Base-by-base conservation (phyloP, 2,113 vertebrate species). In the Daphoenositta chrysoptera region DNA sequence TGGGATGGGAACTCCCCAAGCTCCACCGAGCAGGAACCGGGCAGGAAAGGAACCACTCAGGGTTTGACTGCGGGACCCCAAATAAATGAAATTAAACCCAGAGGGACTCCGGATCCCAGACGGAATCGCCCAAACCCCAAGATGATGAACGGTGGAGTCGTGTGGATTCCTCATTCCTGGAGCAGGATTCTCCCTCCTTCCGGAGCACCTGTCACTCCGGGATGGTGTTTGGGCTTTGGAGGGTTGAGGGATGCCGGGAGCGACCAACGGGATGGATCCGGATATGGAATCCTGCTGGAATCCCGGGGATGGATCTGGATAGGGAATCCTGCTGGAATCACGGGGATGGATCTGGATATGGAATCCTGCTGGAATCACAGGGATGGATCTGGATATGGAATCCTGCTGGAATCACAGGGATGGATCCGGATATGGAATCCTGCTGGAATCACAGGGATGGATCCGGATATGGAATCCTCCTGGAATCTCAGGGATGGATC, bases 71-170 rank as follows among this genome's bases (percentile, higher is more conserved):
- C 42, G 13, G 33, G 14, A 3, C 22, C 33, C 6, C 4, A 5
- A 24, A 19, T 4, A 19, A 31, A 53, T 23, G 31, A 11, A 70
- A 14, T 19, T 4, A 39, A 20, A 22, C 11, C 45, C 47, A 48
- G 10, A 45, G 4, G 19, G 6, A 10, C 12, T 47, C 35, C 0
- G 4, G 35, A 23, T 35, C 68, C 30, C 20, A 4, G 56, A 0
- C 1, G 26, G 57, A 42, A 54, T 14, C 9, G 2, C 45, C 20
- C 3, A 20, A 2, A 23, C 17, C 8, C 6, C 4, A 3, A 2
- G 24, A 22, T 3, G n/a, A 48, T 2, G 2, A 57, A n/a, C 6
- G 1, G 10, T 4, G 44, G 39, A 35, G 15, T 7, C 5, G 0
- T 5, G 3, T 17, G 6, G 51, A 20, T 28, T 53, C 79, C 66